Evolutionary conservation across 2,797 vertebrate genomes (phyloP), one percentile per base, ranked within the genome.

Genomic region (Tapera naevia): DNA sequence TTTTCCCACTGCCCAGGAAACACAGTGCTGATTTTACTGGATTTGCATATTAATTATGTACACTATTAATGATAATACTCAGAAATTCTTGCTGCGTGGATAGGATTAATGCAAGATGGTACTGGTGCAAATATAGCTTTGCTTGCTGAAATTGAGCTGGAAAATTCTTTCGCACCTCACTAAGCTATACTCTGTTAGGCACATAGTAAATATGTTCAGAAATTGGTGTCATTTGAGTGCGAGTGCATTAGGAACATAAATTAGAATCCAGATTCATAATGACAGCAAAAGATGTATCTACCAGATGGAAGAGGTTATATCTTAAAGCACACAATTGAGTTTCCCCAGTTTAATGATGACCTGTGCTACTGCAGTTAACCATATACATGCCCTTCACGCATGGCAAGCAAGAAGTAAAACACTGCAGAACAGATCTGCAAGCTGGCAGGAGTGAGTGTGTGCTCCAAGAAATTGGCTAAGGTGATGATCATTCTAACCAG

Each of bases 51-150:
- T 58, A 62, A 66, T 66, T 88, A 69, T 75, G 30, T 72, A 39
- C 70, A 57, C 19, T 46, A 48, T 66, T 80, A 48, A 70, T 57
- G 66, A 73, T 80, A 80, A 80, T 54, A 60, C 28, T 80, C 39
- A 79, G 58, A 81, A 79, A 70, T n/a, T 95, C 91, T 73, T 82
- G 48, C 80, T 91, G 83, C 84, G 88, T 94, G 94, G 73, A 83
- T 84, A 89, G 89, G 61, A 89, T 67, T 94, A 93, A 83, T 91
- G 91, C 93, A 95, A 95, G 88, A 93, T 95, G 86, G 93, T 73
- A 43, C 76, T 30, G 48, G 81, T 66, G 80, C 80, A 95, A 95
- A 96, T 95, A 91, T 87, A 95, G 32, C 71, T 51, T 48, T 76
- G 27, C 54, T 79, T 79, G 73, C 88, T 69, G 57, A 79, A 91